phyloP scores from a whole-genome alignment of 1,140 invertebrate genomes.

The Odontomachus brunneus region DNA sequence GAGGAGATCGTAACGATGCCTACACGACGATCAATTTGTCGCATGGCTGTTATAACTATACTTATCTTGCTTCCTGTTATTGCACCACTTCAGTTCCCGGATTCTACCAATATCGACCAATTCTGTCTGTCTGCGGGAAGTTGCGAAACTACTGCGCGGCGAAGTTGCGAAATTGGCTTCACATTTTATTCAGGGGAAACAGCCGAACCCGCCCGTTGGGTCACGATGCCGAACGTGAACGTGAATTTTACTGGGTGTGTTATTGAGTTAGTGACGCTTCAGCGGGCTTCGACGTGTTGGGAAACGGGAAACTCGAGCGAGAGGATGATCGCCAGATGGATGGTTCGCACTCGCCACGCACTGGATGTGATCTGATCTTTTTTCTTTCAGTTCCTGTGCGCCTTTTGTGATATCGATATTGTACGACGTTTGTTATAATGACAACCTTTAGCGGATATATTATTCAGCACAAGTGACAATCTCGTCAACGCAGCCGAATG shows the following conservation, averaged over 20 bases:
- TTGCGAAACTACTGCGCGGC: conserved; percentile 46
- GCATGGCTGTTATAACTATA: conserved; percentile 64
- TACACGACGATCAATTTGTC: conserved; percentile 51
- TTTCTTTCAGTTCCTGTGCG: not conserved
- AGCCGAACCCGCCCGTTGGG: not conserved
- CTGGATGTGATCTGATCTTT: not conserved
- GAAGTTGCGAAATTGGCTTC: conserved; percentile 39
- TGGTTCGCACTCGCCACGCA: not conserved
- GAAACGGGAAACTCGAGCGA: too few species aligned
- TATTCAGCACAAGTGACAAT: too few species aligned
- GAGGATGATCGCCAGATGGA: too few species aligned
- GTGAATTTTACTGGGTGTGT: conserved; percentile 18
- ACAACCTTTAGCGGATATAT: too few species aligned
- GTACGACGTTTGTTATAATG: not conserved
- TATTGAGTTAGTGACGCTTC: conserved; percentile 5
- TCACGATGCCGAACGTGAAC: conserved; percentile 10
- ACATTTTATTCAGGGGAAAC: conserved; percentile 32
- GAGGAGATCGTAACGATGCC: conserved; percentile 13
- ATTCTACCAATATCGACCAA: conserved; percentile 74
- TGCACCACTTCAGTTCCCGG: conserved; percentile 67
- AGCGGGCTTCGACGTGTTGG: too few species aligned
- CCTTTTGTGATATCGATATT: not conserved
- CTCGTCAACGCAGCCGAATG: too few species aligned
- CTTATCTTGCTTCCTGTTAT: conserved; percentile 57
- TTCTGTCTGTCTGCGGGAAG: conserved; percentile 34